Base-by-base conservation (phyloP, 2,113 vertebrate species). In the Lethenteron reissneri region DNA sequence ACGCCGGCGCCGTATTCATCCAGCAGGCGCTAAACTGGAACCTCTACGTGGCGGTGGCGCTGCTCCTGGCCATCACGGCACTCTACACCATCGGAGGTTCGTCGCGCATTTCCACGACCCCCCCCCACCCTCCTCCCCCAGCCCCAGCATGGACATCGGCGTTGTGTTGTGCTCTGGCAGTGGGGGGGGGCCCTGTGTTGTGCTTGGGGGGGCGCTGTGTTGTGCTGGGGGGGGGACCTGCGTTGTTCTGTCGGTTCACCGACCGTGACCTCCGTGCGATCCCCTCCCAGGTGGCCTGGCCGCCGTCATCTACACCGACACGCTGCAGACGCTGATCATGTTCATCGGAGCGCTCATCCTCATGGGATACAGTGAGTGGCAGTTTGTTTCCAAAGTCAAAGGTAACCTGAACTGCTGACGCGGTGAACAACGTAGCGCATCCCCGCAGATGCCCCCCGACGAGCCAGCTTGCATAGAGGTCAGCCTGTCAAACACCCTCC, bases 231-330 rank as follows among this genome's bases (percentile, higher is more conserved):
- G 25, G 25, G 25, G 41, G 41, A 5, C 41, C 41, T 41, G 41
- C 41, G 41, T 41, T 41, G 6, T 68, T 69, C 13, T 41, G 41
- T 64, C 12, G 19, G 19, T 41, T 41, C 41, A 41, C 41, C 41
- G 41, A 41, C 41, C 41, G 41, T 41, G 5, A 41, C 41, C 41
- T 41, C 41, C 41, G 41, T 41, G 41, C 41, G 41, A 41, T 41
- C 41, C 41, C 41, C 17, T 58, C 12, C 70, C 73, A 99, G 94
- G 92, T 76, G 92, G 94, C 62, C 84, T 99, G 78, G 91, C 92
- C 3, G 89, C 92, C 0, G 94, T 97, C 56, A 99, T 99, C 76
- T 99, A 99, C 81, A 99, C 92, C 0, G 94, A 99, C 1, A 86
- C 92, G 1, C 81, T 85, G 71, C 94, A 99, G 76, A 99, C 89